A percentile compares a stretch with the other conserved stretches of the same genome.
These are phyloP conservation scores for Tuberolachnus salignus DNA, from an alignment of 2,888 invertebrate species.

Conservation along the genomic window DNA sequence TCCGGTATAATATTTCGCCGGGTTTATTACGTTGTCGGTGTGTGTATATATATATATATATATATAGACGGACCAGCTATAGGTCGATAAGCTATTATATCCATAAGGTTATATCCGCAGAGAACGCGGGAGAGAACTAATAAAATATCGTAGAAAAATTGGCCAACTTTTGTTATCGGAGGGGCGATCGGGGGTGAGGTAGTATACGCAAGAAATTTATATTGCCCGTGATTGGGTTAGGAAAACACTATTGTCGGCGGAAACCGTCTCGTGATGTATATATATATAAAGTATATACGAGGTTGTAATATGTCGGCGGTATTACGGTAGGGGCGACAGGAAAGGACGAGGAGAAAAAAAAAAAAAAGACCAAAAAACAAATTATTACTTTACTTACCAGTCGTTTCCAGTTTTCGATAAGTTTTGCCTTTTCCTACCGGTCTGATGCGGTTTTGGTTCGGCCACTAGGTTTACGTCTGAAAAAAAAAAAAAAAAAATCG, in stretches of 20 bases:
- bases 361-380: conserved; percentile 50
- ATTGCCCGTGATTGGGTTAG: conserved; percentile 44
- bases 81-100: conserved; percentile 53
- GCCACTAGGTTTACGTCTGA: conserved; percentile 79
- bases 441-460: conserved; percentile 76
- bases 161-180: conserved; percentile 48
- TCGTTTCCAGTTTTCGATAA: conserved; percentile 72
- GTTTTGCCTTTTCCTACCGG: conserved; percentile 72
- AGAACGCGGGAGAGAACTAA: conserved; percentile 33
- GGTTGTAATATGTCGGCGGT: neutral
- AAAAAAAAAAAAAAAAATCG: conserved; percentile 62
- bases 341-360: neutral
- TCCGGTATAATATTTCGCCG: conserved; percentile 47
- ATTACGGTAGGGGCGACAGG: neutral
- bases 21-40: conserved; percentile 44
- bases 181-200: neutral
- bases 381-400: conserved; percentile 66
- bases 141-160: conserved; percentile 55
- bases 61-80: too few relatives aligned
- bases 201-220: conserved; percentile 35
- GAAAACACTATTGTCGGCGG: conserved; percentile 33
- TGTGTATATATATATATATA: too few relatives aligned
- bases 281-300: conserved; percentile 9
- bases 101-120: conserved; percentile 5
- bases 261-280: conserved; percentile 16